These are phyloP conservation scores for Ophion obscuratus DNA, from an alignment of 2,888 invertebrate genomes.

Conservation along the genomic window DNA sequence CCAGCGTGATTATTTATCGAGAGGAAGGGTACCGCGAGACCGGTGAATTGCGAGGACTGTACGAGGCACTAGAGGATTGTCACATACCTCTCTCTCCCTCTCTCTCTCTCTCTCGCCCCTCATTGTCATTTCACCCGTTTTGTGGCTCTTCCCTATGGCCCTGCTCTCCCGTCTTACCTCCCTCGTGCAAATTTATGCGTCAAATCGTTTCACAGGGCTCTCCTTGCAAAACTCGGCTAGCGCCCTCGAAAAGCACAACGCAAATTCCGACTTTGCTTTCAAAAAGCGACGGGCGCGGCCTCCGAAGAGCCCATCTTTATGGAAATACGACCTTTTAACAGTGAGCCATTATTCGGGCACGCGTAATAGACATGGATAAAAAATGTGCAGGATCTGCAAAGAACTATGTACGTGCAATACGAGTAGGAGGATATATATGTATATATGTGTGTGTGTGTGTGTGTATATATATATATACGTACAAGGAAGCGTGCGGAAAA, in stretches of 20 bases:
- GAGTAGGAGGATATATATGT: too few species aligned
- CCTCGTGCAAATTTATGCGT: slow-evolving; percentile 50
- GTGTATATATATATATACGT: too few species aligned
- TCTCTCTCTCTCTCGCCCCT: background rate
- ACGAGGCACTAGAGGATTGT: slow-evolving; percentile 45
- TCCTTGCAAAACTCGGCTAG: background rate
- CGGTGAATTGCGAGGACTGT: slow-evolving; percentile 13
- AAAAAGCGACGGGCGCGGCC: background rate
- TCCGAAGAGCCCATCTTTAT: too few species aligned
- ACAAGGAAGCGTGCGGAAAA: too few species aligned
- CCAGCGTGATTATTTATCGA: slow-evolving; percentile 54
- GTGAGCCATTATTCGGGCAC: background rate
- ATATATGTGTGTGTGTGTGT: too few species aligned
- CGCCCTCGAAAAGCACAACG: too few species aligned
- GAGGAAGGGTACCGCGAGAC: slow-evolving; percentile 12
- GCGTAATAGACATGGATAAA: slow-evolving; percentile 1
- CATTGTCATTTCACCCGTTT: background rate
- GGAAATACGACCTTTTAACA: slow-evolving; percentile 1
- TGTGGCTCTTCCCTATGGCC: background rate
- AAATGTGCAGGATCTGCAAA: too few species aligned
- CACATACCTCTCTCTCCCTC: slow-evolving; percentile 23
- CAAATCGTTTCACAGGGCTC: background rate
- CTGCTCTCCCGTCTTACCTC: slow-evolving; percentile 26
- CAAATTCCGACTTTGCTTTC: background rate
- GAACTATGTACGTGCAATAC: too few species aligned